Evolutionary conservation across 2,888 invertebrate genomes (phyloP).

Genomic region (Pheosia tremula): DNA sequence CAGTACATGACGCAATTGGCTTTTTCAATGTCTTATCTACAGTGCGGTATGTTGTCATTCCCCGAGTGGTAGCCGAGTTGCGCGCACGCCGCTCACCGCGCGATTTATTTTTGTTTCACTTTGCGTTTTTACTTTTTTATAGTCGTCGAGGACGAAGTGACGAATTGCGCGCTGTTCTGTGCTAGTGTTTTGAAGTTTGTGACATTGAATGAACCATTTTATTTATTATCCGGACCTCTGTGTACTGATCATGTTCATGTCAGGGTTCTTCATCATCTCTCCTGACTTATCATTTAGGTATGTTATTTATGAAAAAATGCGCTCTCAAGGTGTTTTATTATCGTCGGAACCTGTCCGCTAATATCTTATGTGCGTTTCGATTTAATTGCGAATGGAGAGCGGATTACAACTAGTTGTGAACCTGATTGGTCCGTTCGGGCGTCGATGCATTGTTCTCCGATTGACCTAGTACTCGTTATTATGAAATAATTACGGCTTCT

Average conservation of each 20-base stretch:
- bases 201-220: constrained; percentile 63
- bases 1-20: constrained; percentile 83
- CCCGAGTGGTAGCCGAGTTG: constrained; percentile 74
- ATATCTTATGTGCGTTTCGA: constrained; percentile 46
- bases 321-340: constrained; percentile 54
- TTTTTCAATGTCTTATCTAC: constrained; percentile 84
- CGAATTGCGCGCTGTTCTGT: constrained; percentile 73
- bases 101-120: constrained; percentile 72
- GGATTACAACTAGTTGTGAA: constrained; percentile 66
- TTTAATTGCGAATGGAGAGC: constrained; percentile 59
- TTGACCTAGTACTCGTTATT: constrained; percentile 71
- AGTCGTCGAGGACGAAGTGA: constrained; percentile 78
- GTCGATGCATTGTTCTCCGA: constrained; percentile 72
- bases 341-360: constrained; percentile 48
- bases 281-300: constrained; percentile 77
- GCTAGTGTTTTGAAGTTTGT: constrained; percentile 79
- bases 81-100: constrained; percentile 68
- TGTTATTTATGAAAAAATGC: constrained; percentile 57
- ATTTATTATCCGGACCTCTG: constrained; percentile 51
- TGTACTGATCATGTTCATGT: constrained; percentile 71
- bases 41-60: constrained; percentile 81
- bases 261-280: constrained; percentile 78
- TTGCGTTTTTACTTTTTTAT: constrained; percentile 72
- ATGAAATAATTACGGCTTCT: constrained; percentile 64
- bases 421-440: constrained; percentile 72